Base-by-base conservation (phyloP, 2,113 vertebrate species). In the Oceanites oceanicus region DNA sequence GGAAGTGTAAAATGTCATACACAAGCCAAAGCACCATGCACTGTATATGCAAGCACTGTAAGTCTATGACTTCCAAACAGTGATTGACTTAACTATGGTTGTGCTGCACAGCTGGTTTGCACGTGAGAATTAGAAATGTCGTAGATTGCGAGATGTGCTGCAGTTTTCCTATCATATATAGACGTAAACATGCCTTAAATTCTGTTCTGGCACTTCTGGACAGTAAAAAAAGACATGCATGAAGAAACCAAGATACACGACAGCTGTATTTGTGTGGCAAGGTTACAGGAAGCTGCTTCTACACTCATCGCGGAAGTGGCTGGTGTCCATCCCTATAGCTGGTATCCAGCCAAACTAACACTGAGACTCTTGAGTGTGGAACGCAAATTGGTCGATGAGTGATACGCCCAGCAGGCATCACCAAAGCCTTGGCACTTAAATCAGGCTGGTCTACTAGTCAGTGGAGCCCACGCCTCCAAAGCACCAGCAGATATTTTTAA, bases 271-370 rank as follows among this genome's bases (percentile, higher is more conserved):
- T 12, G 27, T 21, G 25, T 70, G 44, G 40, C 40, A 89, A 23
- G 11, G 13, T 32, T 93, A 58, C 58, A 83, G 75, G 45, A 84
- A 70, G n/a, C 44, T 90, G 40, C 38, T 61, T 61, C 11, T 59
- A 7, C 30, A 62, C 12, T 20, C 7, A 0, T 49, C 1, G 1
- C 15, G 13, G 61, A 82, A 49, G 38, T 4, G 1, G 27, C 21
- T 79, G 36, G 30, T 78, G 10, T 49, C 45, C 15, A 9, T 55
- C 45, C 36, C 56, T 68, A 4, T 6, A 36, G 27, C 29, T 83
- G 38, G 12, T 75, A 58, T 32, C 47, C 23, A 67, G 29, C 58
- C 40, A n/a, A 67, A 66, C 10, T 18, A 49, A 40, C 53, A 74
- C 7, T 1, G 16, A 20, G 38, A 55, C 30, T 34, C 14, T 9